Evolutionary conservation across 2,113 vertebrate genomes (phyloP), one percentile per base, ranked within the genome.

Genomic region (Pterocles orientalis): DNA sequence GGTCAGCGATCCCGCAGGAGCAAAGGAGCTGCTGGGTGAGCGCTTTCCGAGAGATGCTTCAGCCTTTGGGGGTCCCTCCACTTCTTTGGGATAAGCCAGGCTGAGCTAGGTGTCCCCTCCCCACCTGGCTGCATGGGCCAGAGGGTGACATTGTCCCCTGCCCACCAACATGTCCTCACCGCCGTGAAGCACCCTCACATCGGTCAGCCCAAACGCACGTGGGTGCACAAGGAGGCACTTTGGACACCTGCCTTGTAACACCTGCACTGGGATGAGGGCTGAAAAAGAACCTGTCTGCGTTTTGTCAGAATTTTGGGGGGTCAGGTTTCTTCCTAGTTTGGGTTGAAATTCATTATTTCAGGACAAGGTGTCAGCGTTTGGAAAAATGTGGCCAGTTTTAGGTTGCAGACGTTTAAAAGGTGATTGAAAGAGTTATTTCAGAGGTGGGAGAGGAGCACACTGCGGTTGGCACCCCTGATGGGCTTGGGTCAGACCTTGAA

Each of bases 141-240:
- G 18, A 64, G 18, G 15, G 18, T 3, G 1, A 39, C 21, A 9
- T 68, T 1, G 0, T 36, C 20, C 16, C 18, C 25, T 61, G 29
- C 23, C 39, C 7, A 13, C 5, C 57, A n/a, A 51, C 0, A 0
- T 17, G n/a, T 53, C 65, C 56, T 70, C 43, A 45, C 33, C 3
- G 1, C 21, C 2, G 7, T 56, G 53, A 58, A 88, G 26, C 39
- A 34, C 19, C 26, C 3, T 0, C 0, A 2, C 7, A 36, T 58
- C 3, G 1, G 53, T 36, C 3, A 6, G 23, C 24, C 56, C 61
- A 65, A 82, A 66, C 0, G 0, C 53, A 48, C 1, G 0, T 17
- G 18, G 34, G 34, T 72, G 33, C 18, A 16, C 19, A 26, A 53
- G 17, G 39, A 54, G 33, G 24, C 26, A 23, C 54, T 45, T 2